Evolutionary conservation across 2,113 vertebrate genomes (phyloP).

Genomic region (Hyla sarda): DNA sequence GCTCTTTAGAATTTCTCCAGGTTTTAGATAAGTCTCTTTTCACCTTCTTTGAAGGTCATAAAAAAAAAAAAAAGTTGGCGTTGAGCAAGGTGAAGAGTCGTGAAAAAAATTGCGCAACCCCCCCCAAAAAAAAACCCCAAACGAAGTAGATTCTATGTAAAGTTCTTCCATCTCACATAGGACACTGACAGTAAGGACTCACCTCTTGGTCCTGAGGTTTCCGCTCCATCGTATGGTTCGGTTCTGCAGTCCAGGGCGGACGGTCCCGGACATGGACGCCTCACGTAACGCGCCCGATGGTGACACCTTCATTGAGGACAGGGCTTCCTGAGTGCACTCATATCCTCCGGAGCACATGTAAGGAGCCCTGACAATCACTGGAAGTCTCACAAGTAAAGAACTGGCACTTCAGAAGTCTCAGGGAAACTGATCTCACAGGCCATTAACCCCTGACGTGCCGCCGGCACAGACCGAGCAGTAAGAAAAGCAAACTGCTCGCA

Average conservation of each 20-base stretch:
- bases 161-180: no score
- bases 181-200: no score
- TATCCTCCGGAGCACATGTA: slow-evolving; percentile 43
- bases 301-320: slow-evolving; percentile 37
- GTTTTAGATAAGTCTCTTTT: no score
- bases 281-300: not conserved
- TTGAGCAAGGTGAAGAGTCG: no score
- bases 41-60: slow-evolving; percentile 26
- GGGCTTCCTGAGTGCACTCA: not conserved
- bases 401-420: slow-evolving; percentile 30
- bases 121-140: no score
- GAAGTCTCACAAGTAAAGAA: slow-evolving; percentile 15
- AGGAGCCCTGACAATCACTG: slow-evolving; percentile 22
- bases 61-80: slow-evolving; percentile 34
- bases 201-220: not conserved
- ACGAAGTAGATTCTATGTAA: no score
- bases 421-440: slow-evolving; percentile 48
- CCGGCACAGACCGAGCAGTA: not conserved
- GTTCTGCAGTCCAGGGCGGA: slow-evolving; percentile 12
- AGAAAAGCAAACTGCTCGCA: not conserved
- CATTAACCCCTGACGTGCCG: slow-evolving; percentile 35
- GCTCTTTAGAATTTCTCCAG: no score
- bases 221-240: not conserved
- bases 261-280: not conserved
- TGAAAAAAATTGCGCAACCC: no score